Conservation (phyloP, 2,113 vertebrate species). For the Eleginops maclovinus region DNA sequence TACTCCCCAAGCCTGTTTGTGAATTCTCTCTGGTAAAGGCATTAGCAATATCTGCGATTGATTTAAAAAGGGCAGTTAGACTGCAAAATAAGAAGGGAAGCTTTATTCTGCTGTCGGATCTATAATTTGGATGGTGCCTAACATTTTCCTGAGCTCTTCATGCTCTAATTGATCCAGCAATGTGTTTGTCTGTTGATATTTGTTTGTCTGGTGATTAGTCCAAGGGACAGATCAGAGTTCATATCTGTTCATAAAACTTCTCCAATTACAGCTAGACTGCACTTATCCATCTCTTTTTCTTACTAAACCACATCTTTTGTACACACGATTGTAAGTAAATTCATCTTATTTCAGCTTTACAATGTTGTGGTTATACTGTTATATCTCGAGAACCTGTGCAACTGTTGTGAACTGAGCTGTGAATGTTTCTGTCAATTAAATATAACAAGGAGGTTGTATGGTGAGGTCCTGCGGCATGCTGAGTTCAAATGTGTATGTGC, state of each 20-base stretch:
- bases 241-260: constrained; percentile 43
- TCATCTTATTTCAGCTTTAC: too few species aligned
- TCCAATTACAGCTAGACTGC: constrained; percentile 41
- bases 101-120: constrained; percentile 22
- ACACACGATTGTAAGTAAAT: too few species aligned
- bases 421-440: too few species aligned
- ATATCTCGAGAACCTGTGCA: too few species aligned
- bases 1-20: too few species aligned
- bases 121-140: constrained; percentile 32
- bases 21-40: constrained; percentile 2
- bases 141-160: constrained; percentile 47
- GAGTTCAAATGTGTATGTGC: too few species aligned
- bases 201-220: constrained; percentile 48
- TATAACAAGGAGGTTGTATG: too few species aligned
- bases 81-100: constrained; percentile 25
- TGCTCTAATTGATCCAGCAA: constrained; percentile 48
- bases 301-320: too few species aligned
- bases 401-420: too few species aligned
- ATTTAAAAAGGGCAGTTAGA: constrained; percentile 11
- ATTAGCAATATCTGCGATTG: constrained; percentile 11
- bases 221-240: constrained; percentile 53
- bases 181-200: constrained; percentile 30
- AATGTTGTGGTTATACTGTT: too few species aligned
- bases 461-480: too few species aligned
- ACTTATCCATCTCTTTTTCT: constrained; percentile 37